These are phyloP conservation scores for Brachymystax lenok DNA, from an alignment of 2,797 vertebrate species.

Conservation along the genomic window DNA sequence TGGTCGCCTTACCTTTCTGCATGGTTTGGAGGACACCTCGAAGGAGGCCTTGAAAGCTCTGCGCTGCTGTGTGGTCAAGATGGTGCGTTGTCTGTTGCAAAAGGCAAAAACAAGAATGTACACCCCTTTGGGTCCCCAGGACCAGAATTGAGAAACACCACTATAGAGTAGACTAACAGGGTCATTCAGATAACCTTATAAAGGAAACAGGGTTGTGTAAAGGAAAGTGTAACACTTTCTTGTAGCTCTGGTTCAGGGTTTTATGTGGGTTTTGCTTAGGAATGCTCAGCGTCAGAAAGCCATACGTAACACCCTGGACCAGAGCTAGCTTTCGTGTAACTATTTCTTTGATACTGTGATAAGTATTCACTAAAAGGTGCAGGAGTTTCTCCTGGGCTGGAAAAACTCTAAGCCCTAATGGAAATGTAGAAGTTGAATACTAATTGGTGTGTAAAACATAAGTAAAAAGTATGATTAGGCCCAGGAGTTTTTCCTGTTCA, in stretches of 20 bases:
- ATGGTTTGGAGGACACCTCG: conserved; percentile 78
- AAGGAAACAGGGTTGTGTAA: conserved; percentile 76
- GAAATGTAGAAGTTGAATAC: conserved; percentile 51
- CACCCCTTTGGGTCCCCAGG: conserved; percentile 44
- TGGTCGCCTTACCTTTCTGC: conserved; percentile 74
- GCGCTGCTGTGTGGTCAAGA: conserved; percentile 89
- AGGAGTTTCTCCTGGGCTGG: not conserved
- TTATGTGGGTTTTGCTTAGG: not conserved
- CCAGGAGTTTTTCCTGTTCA: not conserved
- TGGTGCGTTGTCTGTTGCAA: conserved; percentile 62
- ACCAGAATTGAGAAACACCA: not conserved
- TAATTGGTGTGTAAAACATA: conserved; percentile 51
- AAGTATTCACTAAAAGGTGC: conserved; percentile 30
- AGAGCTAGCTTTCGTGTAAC: conserved; percentile 40
- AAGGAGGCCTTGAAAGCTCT: conserved; percentile 82
- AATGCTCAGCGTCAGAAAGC: not conserved
- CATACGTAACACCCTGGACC: no score
- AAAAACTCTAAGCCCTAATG: not conserved
- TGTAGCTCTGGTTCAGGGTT: not conserved
- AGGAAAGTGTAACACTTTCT: conserved; percentile 28
- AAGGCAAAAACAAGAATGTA: no score
- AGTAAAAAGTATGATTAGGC: conserved; percentile 15
- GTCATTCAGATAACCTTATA: conserved; percentile 66
- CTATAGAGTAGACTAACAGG: conserved; percentile 59
- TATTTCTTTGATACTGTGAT: conserved; percentile 52